Percentiles rank a stretch among this genome's conserved stretches.
These are phyloP conservation scores for Beroe ovata DNA, from an alignment of 37 sponge, comb jelly and placozoan species.

Conservation along the genomic window DNA sequence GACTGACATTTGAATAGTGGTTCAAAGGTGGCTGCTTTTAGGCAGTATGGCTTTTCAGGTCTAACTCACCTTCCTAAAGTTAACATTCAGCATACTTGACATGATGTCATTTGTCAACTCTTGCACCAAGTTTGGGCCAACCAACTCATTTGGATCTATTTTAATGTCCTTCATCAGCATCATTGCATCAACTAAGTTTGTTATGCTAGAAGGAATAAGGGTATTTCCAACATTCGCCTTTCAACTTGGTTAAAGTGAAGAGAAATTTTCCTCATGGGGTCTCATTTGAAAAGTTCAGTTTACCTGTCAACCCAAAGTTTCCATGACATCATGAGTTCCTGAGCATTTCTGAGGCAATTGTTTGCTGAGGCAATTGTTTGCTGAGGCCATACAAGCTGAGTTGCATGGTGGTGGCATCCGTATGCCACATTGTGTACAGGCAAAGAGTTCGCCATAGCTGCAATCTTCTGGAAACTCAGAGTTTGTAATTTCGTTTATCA, in stretches of 20 bases:
- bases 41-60: no score
- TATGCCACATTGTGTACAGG: constrained; percentile 12
- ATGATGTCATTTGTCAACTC: constrained; percentile 38
- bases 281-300: background rate
- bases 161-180: constrained; percentile 43
- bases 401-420: background rate
- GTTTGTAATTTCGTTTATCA: background rate
- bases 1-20: no score
- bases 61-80: constrained; percentile 9
- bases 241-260: no score
- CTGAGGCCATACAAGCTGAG: background rate
- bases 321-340: background rate
- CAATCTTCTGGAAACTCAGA: constrained; percentile 20
- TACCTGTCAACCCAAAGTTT: background rate
- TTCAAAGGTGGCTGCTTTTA: no score
- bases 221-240: no score
- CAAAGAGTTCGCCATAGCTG: constrained; percentile 10
- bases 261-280: no score
- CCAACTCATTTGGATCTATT: constrained; percentile 39
- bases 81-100: constrained; percentile 7
- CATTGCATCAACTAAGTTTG: constrained; percentile 32
- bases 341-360: background rate
- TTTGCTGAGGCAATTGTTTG: background rate
- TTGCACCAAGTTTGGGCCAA: background rate
- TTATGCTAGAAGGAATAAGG: constrained; percentile 12